phyloP scores from a whole-genome alignment of 2,888 invertebrate species.

The Eledona agricola region DNA sequence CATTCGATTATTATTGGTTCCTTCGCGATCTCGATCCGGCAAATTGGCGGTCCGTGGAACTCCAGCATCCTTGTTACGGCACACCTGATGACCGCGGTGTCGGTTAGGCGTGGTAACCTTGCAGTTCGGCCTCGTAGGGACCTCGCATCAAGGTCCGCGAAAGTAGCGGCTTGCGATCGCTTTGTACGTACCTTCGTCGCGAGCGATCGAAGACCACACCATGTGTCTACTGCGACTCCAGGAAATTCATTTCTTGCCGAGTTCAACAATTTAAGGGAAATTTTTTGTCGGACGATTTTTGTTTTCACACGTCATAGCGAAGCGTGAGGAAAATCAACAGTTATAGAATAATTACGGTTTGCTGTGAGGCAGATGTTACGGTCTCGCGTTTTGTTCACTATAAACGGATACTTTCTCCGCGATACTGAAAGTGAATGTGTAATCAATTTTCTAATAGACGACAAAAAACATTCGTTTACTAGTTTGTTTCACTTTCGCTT shows the following conservation, averaged over 20 bases:
- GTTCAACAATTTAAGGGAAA: slow-evolving; percentile 1
- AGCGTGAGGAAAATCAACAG: slow-evolving; percentile 31
- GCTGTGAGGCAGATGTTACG: slow-evolving; percentile 36
- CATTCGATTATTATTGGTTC: slow-evolving; percentile 24
- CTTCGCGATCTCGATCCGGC: slow-evolving; percentile 20
- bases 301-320: slow-evolving; percentile 15
- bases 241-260: too few relatives aligned
- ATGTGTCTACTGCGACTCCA: too few relatives aligned
- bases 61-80: slow-evolving; percentile 43
- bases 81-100: slow-evolving; percentile 53
- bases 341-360: slow-evolving; percentile 39
- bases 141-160: slow-evolving; percentile 58
- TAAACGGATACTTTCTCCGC: slow-evolving; percentile 40
- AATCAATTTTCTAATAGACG: slow-evolving; percentile 42
- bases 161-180: slow-evolving; percentile 44
- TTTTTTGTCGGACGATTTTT: too few relatives aligned
- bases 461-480: slow-evolving; percentile 35
- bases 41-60: slow-evolving; percentile 26
- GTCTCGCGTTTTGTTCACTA: slow-evolving; percentile 30
- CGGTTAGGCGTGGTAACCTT: slow-evolving; percentile 59
- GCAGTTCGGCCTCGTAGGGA: slow-evolving; percentile 57
- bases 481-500: slow-evolving; percentile 38
- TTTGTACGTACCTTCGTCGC: too few relatives aligned
- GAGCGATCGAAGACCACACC: too few relatives aligned
- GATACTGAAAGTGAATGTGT: slow-evolving; percentile 42